Base-by-base conservation (phyloP, 2,113 vertebrate genomes). In the Varanus salvator region DNA sequence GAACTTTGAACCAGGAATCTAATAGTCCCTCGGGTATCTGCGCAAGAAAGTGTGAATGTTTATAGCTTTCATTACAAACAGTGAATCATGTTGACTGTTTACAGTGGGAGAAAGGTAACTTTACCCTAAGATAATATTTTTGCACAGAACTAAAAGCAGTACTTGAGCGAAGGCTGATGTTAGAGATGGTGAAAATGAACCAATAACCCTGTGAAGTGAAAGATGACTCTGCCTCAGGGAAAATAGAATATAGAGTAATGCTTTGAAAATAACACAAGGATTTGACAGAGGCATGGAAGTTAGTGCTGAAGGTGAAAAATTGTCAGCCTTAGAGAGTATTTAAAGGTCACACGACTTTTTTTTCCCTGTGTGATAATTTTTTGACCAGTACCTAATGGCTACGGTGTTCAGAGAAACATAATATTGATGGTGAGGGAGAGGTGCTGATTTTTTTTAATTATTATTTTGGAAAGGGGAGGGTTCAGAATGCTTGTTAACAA, bases 261-360 rank as follows among this genome's bases (percentile, higher is more conserved):
- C 85, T 95, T 95, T 93, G 60, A 88, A 93, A 96, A 95, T 74
- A 91, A 86, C 80, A 74, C 68, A 31, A 83, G 92, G 6, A 80
- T 25, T 80, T 92, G 15, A 23, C 52, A 82, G 19, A 82, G 85
- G 60, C 90, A 95, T 29, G 82, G 60, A 90, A 93, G 84, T 74
- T 89, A 90, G 72, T 91, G 76, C 83, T 50, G 8, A 27, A 90
- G 31, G 81, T 80, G 68, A 93, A 89, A 57, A 3, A 2, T 91
- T 50, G 60, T 92, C 29, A 84, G n/a, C 72, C 50, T 4, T 66
- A 72, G 60, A 85, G 57, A 92, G 50, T 82, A 92, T 92, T 68
- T 89, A 21, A 93, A 94, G 19, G 4, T 68, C 88, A 84, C 14
- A 17, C 0, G 0, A 91, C 38, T 44, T 44, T 44, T 44, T 44